Base-by-base conservation (phyloP, 2,797 vertebrate species). In the Lerista edwardsae region DNA sequence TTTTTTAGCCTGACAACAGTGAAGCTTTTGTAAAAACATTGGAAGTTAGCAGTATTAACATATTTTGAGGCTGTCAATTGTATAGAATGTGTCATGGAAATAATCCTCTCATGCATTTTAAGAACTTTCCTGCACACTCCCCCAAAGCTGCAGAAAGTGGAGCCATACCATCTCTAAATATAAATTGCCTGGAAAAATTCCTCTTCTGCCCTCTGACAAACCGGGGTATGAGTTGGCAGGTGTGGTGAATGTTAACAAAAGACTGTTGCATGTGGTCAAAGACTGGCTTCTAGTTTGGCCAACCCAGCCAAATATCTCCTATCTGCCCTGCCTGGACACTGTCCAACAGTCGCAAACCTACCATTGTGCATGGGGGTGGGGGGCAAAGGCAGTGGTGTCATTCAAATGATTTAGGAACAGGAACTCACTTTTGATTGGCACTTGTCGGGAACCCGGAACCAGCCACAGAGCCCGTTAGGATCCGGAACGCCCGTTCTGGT, bases 11-110 rank as follows among this genome's bases (percentile, higher is more conserved):
- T 62, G 84, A 81, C 64, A 85, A 85, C 84, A 76, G 51, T 59
- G 82, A 29, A 71, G 41, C 12, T 4, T 69, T 39, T 41, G 27
- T 71, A 87, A 71, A 76, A 76, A 87, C 64, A 84, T 57, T 84
- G 82, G 47, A 72, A 80, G 72, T 68, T 80, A 80, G 51, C 23
- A 75, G 72, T 68, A 69, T 71, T 84, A 80, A 80, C 59, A 80
- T 80, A 87, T 84, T 80, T 83, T 55, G 47, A 61, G 64, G 44
- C 39, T 71, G 72, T 44, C 29, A 74, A 47, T 80, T 75, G 61
- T 2, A 11, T 85, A 57, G 77, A 74, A 71, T n/a, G 4, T 64
- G 34, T 0, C 64, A 0, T 1, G 73, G 79, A 41, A 89, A 84
- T 59, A 6, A 0, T 44, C 73, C 83, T 51, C 62, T 34, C 2